These are phyloP conservation scores for Drosophila pandora DNA, from an alignment of 1,140 invertebrate species.

Conservation along the genomic window DNA sequence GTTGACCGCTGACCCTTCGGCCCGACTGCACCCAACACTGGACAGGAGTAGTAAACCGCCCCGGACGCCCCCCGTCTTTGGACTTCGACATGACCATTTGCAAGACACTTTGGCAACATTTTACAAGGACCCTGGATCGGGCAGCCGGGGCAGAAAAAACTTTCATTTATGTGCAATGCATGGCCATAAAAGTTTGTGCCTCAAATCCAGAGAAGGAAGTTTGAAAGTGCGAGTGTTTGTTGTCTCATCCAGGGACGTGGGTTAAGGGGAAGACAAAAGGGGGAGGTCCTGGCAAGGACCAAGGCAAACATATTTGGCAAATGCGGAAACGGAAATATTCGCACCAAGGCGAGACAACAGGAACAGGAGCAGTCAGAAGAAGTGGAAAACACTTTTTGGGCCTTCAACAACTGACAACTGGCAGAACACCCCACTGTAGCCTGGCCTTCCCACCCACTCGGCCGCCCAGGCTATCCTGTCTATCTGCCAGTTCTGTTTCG, in stretches of 20 bases:
- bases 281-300: constrained; percentile 26
- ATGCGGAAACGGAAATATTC: constrained; percentile 80
- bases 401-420: constrained; percentile 68
- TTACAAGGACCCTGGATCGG: constrained; percentile 42
- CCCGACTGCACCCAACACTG: constrained; percentile 23
- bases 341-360: constrained; percentile 74
- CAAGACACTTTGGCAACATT: constrained; percentile 59
- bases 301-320: constrained; percentile 77
- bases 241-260: constrained; percentile 17
- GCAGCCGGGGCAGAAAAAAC: constrained; percentile 56
- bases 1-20: constrained; percentile 29
- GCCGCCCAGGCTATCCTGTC: constrained; percentile 57
- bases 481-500: constrained; percentile 38
- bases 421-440: constrained; percentile 7
- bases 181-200: constrained; percentile 72
- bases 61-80: constrained; percentile 15
- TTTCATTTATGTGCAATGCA: constrained; percentile 79
- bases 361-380: constrained; percentile 20
- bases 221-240: constrained; percentile 78
- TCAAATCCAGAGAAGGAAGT: constrained; percentile 51
- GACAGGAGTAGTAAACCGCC: background rate
- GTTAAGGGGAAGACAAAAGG: constrained; percentile 8
- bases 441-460: constrained; percentile 23
- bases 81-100: constrained; percentile 55
- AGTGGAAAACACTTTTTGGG: constrained; percentile 54